These are phyloP conservation scores for Leptinotarsa juncta DNA, from an alignment of 2,888 invertebrate species.

Conservation along the genomic window DNA sequence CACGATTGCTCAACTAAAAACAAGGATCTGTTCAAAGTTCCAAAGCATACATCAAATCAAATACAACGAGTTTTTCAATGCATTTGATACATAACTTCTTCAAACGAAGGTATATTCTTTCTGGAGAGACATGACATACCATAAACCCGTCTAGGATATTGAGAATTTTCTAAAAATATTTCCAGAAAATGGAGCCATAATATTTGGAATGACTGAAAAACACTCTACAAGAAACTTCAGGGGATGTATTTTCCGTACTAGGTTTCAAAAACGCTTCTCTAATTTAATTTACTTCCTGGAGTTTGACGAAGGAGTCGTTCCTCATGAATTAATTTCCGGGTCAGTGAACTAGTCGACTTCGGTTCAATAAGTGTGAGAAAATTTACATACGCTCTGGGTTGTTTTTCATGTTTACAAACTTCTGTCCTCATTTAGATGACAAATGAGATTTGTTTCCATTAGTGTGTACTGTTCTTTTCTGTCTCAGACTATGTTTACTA, in stretches of 20 bases:
- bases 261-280: not conserved
- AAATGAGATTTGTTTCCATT: not conserved
- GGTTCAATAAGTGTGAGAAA: not conserved
- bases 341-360: not conserved
- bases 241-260: not conserved
- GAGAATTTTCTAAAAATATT: not conserved
- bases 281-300: not conserved
- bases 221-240: not conserved
- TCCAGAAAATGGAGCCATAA: not conserved
- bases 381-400: not conserved
- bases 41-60: no score
- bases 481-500: not conserved
- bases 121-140: no score
- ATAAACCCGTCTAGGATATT: no score
- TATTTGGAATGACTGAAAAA: not conserved
- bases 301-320: not conserved
- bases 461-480: no score
- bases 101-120: no score
- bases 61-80: no score
- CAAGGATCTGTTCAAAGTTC: no score
- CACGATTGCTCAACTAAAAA: no score
- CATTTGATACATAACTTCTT: no score
- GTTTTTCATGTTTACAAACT: not conserved
- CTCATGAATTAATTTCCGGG: slow-evolving; percentile 4
- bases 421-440: not conserved